Base-by-base conservation (phyloP, 2,797 vertebrate species). In the Telmatherina bonti region DNA sequence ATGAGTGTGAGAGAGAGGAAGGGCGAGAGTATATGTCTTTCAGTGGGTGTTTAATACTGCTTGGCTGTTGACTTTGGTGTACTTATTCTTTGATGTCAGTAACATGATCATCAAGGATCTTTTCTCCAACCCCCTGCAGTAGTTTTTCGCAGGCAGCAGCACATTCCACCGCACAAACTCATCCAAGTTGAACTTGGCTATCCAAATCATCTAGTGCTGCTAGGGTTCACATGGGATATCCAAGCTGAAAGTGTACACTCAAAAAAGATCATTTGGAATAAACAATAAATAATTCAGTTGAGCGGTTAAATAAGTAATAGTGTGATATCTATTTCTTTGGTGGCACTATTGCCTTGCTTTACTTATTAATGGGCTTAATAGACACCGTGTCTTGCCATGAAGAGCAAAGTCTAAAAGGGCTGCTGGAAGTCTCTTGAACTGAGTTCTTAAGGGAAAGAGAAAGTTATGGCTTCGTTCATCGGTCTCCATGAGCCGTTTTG, bases 221-320 rank as follows among this genome's bases (percentile, higher is more conserved):
- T 83, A 65, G 72, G 26, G 51, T 71, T 89, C 91, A 88, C 89
- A 85, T 84, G 89, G 91, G 91, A 93, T 81, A 87, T 78, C 74
- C 79, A 85, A 78, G 77, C 87, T 86, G 90, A 90, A 88, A 90
- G 88, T 85, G 88, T 91, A 88, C 76, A 87, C 85, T 85, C 5
- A 58, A 86, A 89, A 90, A 92, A 92, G 88, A 91, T 92, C 72
- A 92, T 93, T 92, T 91, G 88, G 89, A 93, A 93, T 93, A 94
- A 93, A 92, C 90, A 92, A 89, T 94, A 88, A 93, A 94, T 94
- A 85, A 94, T 94, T 94, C 85, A 94, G 78, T 51, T 29, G 69
- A 63, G 69, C 18, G 45, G 86, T 92, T 93, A 88, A 93, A 94
- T 94, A 94, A 94, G 89, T 94, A 92, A 93, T 93, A 90, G 82